phyloP scores from a whole-genome alignment of 2,888 invertebrate species.

The Tetranychus piercei region DNA sequence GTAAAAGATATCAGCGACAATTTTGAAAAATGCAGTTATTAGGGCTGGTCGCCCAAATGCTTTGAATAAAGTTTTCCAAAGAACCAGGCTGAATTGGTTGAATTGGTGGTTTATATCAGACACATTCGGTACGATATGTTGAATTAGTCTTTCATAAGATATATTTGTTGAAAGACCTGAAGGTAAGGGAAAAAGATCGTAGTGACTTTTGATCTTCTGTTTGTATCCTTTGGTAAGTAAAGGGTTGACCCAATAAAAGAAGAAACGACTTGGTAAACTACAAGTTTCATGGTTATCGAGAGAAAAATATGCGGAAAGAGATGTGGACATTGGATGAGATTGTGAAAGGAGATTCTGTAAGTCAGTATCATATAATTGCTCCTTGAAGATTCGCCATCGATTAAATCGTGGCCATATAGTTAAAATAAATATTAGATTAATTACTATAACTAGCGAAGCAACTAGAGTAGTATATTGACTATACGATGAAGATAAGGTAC shows the following conservation, averaged over 20 bases:
- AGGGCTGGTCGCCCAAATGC: background rate
- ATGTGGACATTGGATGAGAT: background rate
- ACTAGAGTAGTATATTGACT: background rate
- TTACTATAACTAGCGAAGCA: background rate
- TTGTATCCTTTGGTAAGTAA: constrained; percentile 3
- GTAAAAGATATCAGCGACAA: constrained; percentile 58
- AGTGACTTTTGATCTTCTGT: background rate
- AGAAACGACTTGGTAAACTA: background rate
- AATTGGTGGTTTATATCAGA: background rate
- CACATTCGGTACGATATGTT: background rate
- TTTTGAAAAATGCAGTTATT: constrained; percentile 48
- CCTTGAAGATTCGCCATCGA: background rate
- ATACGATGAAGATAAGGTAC: background rate
- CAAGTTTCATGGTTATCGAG: background rate
- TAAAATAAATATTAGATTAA: background rate
- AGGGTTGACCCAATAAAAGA: background rate
- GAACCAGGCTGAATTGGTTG: background rate
- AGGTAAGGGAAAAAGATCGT: constrained; percentile 5
- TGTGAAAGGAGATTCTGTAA: background rate
- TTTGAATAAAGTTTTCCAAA: constrained; percentile 5
- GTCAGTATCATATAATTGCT: background rate
- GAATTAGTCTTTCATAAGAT: background rate
- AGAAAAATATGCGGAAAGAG: background rate
- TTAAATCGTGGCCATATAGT: background rate
- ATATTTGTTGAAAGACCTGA: background rate